Conservation (phyloP, 2,888 invertebrate species). For the Dione vanillae region DNA sequence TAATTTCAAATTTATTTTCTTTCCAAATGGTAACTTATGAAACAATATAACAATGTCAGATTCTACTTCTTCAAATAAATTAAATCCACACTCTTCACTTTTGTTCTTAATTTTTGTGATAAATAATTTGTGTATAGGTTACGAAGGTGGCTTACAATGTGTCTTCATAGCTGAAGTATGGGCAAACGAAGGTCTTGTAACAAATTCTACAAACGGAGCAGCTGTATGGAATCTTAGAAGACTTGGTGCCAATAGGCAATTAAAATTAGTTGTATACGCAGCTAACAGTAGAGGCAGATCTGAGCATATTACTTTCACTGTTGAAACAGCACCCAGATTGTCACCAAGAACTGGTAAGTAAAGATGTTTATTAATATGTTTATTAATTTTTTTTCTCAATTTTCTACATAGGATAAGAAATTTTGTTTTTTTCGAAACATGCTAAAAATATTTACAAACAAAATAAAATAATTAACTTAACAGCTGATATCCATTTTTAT, state of each 20-base stretch:
- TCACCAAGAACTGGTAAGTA: constrained; percentile 70
- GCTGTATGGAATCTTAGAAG: constrained; percentile 91
- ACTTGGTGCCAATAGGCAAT: constrained; percentile 90
- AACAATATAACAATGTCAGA: too few species aligned
- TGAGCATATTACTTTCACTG: constrained; percentile 84
- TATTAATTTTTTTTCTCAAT: too few species aligned
- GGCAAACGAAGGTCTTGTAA: constrained; percentile 85
- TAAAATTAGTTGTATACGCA: constrained; percentile 91
- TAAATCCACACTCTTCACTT: too few species aligned
- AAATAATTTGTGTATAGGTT: constrained; percentile 72
- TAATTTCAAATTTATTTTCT: too few species aligned
- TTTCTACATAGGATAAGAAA: too few species aligned
- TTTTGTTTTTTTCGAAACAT: too few species aligned
- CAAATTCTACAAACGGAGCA: constrained; percentile 88
- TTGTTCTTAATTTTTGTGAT: background rate
- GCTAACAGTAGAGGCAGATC: constrained; percentile 93
- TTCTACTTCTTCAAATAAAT: too few species aligned
- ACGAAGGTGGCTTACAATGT: constrained; percentile 91
- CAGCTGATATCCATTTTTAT: background rate
- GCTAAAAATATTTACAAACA: too few species aligned
- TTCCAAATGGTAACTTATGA: too few species aligned
- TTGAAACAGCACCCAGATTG: constrained; percentile 70
- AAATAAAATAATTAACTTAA: background rate
- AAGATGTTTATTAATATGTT: background rate
- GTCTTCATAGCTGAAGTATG: constrained; percentile 89